These are phyloP conservation scores for Centropyge bicolor DNA, from an alignment of 2,797 vertebrate species.

Conservation along the genomic window DNA sequence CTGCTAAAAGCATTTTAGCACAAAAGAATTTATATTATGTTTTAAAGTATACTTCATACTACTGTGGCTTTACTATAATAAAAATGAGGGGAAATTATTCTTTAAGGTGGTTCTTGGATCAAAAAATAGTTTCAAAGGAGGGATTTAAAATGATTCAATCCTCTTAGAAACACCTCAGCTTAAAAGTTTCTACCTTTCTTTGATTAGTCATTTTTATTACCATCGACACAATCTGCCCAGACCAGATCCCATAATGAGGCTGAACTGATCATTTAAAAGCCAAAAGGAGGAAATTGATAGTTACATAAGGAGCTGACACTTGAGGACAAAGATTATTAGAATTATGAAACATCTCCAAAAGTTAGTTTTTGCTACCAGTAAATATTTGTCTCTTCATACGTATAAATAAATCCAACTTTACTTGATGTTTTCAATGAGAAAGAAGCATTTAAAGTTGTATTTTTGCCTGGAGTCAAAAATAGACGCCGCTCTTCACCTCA, in stretches of 20 bases:
- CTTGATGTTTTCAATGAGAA: not conserved
- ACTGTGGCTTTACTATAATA: too few relatives aligned
- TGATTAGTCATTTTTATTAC: conserved; percentile 21
- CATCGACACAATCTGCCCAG: not conserved
- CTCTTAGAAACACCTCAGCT: conserved; percentile 17
- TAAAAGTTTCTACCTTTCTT: conserved; percentile 18
- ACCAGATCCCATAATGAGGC: conserved; percentile 29
- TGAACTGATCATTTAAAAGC: conserved; percentile 1
- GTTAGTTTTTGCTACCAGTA: not conserved
- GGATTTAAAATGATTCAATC: conserved; percentile 25
- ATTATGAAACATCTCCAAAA: not conserved
- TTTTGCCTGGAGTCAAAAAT: not conserved
- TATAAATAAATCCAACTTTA: not conserved
- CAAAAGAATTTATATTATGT: too few relatives aligned
- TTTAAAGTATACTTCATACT: too few relatives aligned
- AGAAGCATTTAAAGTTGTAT: not conserved
- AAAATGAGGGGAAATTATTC: too few relatives aligned
- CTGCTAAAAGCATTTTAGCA: too few relatives aligned
- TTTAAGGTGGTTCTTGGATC: not conserved
- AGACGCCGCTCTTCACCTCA: not conserved
- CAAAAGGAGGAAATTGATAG: not conserved
- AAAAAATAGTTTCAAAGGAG: conserved; percentile 1
- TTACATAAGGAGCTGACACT: conserved; percentile 3
- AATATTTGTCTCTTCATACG: not conserved
- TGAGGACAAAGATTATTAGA: conserved; percentile 2